Percentiles rank a stretch among this genome's conserved stretches.
These are phyloP conservation scores for Lepidurus arcticus DNA, from an alignment of 1,140 invertebrate genomes.

Conservation along the genomic window DNA sequence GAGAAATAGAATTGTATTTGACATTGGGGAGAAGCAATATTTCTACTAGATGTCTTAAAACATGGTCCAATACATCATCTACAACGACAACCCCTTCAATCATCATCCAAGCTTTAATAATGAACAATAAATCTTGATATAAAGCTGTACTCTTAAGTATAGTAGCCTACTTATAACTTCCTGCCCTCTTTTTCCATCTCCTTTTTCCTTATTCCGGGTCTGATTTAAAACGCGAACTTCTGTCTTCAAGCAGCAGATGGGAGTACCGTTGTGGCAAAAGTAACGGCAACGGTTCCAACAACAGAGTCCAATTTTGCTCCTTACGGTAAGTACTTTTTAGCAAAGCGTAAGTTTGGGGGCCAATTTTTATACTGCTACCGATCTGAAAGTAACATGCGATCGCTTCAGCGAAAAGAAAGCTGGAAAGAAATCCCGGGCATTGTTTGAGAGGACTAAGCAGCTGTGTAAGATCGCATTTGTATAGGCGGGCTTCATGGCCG, in stretches of 20 bases:
- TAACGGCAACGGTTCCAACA: not conserved
- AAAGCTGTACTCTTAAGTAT: too few species aligned
- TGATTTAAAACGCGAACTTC: too few species aligned
- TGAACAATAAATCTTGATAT: not conserved
- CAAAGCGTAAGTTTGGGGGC: not conserved
- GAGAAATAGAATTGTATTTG: not conserved
- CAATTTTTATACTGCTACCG: too few species aligned
- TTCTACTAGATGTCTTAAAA: not conserved
- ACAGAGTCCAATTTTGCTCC: not conserved
- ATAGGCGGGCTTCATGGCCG: not conserved
- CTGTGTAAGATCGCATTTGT: slow-evolving; percentile 1
- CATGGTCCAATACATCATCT: not conserved
- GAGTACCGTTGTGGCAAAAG: not conserved
- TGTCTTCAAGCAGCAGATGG: not conserved
- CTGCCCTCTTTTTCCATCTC: too few species aligned
- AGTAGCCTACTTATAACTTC: too few species aligned
- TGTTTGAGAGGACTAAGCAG: not conserved
- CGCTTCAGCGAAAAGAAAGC: too few species aligned
- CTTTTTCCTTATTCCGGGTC: too few species aligned
- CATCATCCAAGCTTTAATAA: not conserved
- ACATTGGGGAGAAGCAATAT: not conserved
- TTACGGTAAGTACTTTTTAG: not conserved
- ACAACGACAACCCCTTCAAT: slow-evolving; percentile 5
- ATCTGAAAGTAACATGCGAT: too few species aligned
- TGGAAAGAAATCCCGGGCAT: not conserved